Percentiles rank a stretch among this genome's conserved stretches.
Evolutionary conservation across 2,797 vertebrate species (phyloP).

Genomic region (Hipposideros larvatus): DNA sequence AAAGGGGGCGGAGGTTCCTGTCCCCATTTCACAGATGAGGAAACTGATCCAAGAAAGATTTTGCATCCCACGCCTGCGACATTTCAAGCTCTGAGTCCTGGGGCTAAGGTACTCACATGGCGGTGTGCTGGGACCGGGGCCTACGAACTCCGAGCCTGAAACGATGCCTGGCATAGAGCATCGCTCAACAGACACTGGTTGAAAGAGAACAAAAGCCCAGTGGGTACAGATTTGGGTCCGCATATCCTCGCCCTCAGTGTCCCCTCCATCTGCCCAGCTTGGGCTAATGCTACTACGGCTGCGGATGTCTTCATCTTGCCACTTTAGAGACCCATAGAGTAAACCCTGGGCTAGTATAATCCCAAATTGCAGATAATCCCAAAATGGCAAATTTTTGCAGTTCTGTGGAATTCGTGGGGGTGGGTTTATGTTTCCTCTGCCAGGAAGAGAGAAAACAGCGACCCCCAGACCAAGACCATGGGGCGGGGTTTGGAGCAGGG

Average conservation of each 20-base stretch:
- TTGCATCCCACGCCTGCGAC: not conserved
- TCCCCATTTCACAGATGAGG: conserved; percentile 71
- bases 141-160: not conserved
- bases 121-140: not conserved
- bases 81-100: not conserved
- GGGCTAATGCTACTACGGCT: not conserved
- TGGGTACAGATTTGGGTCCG: not conserved
- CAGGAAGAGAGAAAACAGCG: conserved; percentile 2
- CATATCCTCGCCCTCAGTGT: not conserved
- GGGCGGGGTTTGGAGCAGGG: not conserved
- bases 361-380: conserved; percentile 17
- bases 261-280: not conserved
- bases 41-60: conserved; percentile 42
- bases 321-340: not conserved
- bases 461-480: not conserved
- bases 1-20: not conserved
- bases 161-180: conserved; percentile 22
- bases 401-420: not conserved
- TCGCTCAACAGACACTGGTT: not conserved
- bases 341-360: not conserved
- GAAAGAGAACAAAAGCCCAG: conserved; percentile 19
- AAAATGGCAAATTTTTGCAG: not conserved
- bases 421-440: not conserved
- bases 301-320: not conserved
- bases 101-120: not conserved